phyloP scores from a whole-genome alignment of 2,888 invertebrate species.

The Candidula unifasciata region DNA sequence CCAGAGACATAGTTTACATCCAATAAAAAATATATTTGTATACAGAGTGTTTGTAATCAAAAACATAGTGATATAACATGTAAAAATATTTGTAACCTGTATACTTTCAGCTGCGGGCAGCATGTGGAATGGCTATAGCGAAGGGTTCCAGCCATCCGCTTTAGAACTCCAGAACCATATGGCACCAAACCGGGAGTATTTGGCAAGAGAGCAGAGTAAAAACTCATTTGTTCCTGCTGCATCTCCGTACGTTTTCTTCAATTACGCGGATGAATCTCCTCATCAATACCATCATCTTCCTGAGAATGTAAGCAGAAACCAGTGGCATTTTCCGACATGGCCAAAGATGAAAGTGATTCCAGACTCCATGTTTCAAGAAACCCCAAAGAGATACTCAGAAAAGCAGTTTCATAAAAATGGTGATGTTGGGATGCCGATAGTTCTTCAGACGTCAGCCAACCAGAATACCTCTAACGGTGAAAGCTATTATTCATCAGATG shows the following conservation, averaged over 20 bases:
- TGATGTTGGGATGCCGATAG: not conserved
- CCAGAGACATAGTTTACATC: too few species aligned
- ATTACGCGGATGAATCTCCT: slow-evolving; percentile 27
- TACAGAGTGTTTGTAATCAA: too few species aligned
- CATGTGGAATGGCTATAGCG: slow-evolving; percentile 46
- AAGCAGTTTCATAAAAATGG: slow-evolving; percentile 27
- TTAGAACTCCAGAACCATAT: slow-evolving; percentile 39
- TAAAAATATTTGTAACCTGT: too few species aligned
- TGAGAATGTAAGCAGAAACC: slow-evolving; percentile 26
- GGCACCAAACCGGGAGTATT: slow-evolving; percentile 28
- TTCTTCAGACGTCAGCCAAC: not conserved
- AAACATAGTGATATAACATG: too few species aligned
- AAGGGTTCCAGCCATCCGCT: slow-evolving; percentile 35
- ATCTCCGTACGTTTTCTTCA: slow-evolving; percentile 35
- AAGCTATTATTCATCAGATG: slow-evolving; percentile 24
- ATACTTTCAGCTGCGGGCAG: slow-evolving; percentile 26
- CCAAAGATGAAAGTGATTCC: slow-evolving; percentile 27
- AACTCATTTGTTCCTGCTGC: slow-evolving; percentile 27
- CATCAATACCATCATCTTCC: slow-evolving; percentile 30
- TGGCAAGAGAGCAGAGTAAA: slow-evolving; percentile 31
- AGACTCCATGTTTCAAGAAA: not conserved
- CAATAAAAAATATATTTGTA: too few species aligned
- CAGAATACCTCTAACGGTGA: slow-evolving; percentile 17
- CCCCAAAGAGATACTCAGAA: slow-evolving; percentile 6
- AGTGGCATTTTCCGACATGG: slow-evolving; percentile 46